Evolutionary conservation across 2,113 vertebrate genomes (phyloP).

Genomic region (Glaucidium brasilianum): DNA sequence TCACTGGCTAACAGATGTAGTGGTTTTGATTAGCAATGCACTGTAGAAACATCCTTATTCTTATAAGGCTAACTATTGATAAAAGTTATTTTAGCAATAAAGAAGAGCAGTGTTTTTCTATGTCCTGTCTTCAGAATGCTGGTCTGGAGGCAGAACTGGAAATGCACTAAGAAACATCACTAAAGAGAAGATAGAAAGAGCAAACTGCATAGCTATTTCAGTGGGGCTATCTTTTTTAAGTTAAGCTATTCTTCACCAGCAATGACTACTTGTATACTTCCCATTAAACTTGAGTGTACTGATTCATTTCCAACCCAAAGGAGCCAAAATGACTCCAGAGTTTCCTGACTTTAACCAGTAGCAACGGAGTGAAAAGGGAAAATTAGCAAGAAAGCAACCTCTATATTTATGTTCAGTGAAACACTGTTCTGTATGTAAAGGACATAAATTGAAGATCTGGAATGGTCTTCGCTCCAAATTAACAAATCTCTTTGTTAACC

Average conservation of each 20-base stretch:
- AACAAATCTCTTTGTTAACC: background rate
- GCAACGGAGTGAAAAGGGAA: background rate
- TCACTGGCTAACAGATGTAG: background rate
- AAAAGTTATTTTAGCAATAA: background rate
- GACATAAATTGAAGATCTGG: background rate
- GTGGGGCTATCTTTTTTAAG: background rate
- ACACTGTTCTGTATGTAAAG: background rate
- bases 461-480: background rate
- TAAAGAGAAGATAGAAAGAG: background rate
- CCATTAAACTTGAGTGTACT: background rate
- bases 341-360: background rate
- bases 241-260: background rate
- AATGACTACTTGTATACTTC: background rate
- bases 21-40: background rate
- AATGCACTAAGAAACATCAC: background rate
- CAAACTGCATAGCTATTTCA: background rate
- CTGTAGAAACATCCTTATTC: background rate
- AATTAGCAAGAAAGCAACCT: background rate
- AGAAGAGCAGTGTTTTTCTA: background rate
- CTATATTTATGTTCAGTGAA: background rate
- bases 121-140: background rate
- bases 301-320: background rate
- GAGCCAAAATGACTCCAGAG: background rate
- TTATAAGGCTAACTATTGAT: background rate
- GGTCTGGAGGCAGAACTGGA: background rate